Base-by-base conservation (phyloP, 2,113 vertebrate genomes). In the Cinclus cinclus region DNA sequence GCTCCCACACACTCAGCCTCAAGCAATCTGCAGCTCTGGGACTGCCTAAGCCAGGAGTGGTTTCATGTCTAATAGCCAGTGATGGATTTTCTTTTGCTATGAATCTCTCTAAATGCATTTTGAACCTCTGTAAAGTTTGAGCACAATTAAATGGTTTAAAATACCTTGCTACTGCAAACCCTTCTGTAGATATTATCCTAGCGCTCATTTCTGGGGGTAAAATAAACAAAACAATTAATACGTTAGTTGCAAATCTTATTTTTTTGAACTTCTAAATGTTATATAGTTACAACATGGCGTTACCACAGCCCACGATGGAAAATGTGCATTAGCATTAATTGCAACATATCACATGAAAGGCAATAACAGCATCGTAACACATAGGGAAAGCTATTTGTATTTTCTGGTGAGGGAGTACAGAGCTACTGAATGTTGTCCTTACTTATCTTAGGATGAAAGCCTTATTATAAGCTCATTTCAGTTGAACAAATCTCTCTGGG, bases 401-500 rank as follows among this genome's bases (percentile, higher is more conserved):
- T 97, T 96, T 91, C 96, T 97, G 73, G 96, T 91, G 94, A 96
- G 65, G 64, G 89, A 80, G 65, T 77, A 91, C 80, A 87, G 84
- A 96, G 92, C 90, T 95, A 69, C 87, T 82, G 87, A 94, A 96
- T 96, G 94, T 94, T 97, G 96, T 97, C 89, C 97, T 97, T 97
- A 95, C 94, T 97, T 96, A 97, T 97, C 96, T 97, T 96, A 96
- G 95, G 96, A 97, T 94, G 95, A 97, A 98, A 97, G 97, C 94
- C 96, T 97, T 97, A 98, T 98, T 96, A 97, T 97, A 98, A 98
- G 81, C 97, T 97, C 96, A 98, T 98, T 97, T 98, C 96, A 97
- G 96, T 74, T 97, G 97, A 97, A 96, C 96, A 97, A 97, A 98
- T 97, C 97, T 97, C 97, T 97, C 92, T 93, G 93, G 97, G 90